Base-by-base conservation (phyloP, 1,140 invertebrate genomes). In the Drosophila setifemur region DNA sequence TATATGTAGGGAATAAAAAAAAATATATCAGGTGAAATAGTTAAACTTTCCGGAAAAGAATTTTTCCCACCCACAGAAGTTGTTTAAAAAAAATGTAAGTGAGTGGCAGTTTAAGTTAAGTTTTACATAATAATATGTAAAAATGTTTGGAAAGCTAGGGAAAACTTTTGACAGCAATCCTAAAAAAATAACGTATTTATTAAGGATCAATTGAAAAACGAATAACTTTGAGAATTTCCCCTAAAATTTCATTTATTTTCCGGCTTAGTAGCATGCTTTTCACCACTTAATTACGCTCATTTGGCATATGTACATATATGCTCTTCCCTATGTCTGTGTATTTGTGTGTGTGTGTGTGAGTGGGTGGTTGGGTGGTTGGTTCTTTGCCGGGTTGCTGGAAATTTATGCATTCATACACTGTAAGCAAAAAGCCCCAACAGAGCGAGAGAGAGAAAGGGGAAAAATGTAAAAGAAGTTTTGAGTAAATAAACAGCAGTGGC, bases 201-300 rank as follows among this genome's bases (percentile, higher is more conserved):
- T n/a, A n/a, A n/a, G n/a, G n/a, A n/a, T n/a, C n/a, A n/a, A n/a
- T n/a, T n/a, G n/a, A n/a, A n/a, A n/a, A n/a, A n/a, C n/a, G n/a
- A n/a, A n/a, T n/a, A n/a, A n/a, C n/a, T n/a, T n/a, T n/a, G n/a
- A n/a, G n/a, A 1, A 3, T 4, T 12, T 31, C n/a, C 8, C 29
- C 12, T 11, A 8, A 44, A n/a, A 26, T 4, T 4, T 14, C 6
- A 26, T 44, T 11, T 5, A 25, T 28, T 28, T 48, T n/a, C 12
- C 18, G 3, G 9, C 6, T 33, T 18, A 7, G 21, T 12, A 6
- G 21, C 40, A 55, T 52, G 49, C 28, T 42, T 19, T 45, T 44
- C 48, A 39, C 69, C 79, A 85, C 78, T 83, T 85, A 83, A 83
- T 83, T 83, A 85, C 73, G 45, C 70, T 83, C 79, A 85, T 83